Evolutionary conservation across 2,113 vertebrate genomes (phyloP).

Genomic region (Aramus guarauna): DNA sequence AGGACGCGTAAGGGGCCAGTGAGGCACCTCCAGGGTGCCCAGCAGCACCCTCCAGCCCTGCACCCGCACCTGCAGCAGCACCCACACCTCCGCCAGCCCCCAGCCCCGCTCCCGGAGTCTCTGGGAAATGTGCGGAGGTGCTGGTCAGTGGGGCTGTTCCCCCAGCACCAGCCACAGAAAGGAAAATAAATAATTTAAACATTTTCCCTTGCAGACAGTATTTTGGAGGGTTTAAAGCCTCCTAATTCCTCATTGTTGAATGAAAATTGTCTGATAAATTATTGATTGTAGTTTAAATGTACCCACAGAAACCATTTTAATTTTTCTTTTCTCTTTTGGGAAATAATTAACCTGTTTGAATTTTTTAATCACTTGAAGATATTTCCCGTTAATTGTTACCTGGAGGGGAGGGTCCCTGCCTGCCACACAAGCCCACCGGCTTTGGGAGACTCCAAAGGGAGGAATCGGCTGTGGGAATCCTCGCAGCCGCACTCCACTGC

Average conservation of each 20-base stretch:
- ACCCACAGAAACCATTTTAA: slow-evolving; percentile 58
- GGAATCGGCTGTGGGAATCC: not conserved
- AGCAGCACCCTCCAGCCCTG: not conserved
- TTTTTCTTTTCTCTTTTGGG: slow-evolving; percentile 51
- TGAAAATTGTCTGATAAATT: slow-evolving; percentile 64
- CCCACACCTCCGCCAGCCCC: not conserved
- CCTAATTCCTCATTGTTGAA: slow-evolving; percentile 59
- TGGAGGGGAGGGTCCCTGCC: not conserved
- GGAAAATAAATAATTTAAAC: not conserved
- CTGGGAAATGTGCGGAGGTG: not conserved
- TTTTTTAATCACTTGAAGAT: slow-evolving; percentile 53
- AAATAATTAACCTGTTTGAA: slow-evolving; percentile 66
- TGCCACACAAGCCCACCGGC: not conserved
- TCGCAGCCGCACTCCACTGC: rapidly evolving
- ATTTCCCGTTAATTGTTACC: not conserved
- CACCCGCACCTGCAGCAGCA: not conserved
- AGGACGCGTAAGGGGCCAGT: rapidly evolving
- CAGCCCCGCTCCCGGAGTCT: rapidly evolving
- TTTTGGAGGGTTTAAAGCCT: slow-evolving; percentile 9
- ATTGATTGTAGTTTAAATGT: slow-evolving; percentile 67
- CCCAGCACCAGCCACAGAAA: not conserved
- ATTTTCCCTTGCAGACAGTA: not conserved
- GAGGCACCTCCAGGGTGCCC: not conserved
- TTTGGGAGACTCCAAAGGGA: not conserved
- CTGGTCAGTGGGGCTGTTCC: not conserved